phyloP scores from a whole-genome alignment of 1,140 invertebrate species.

The Luehdorfia chinensis region DNA sequence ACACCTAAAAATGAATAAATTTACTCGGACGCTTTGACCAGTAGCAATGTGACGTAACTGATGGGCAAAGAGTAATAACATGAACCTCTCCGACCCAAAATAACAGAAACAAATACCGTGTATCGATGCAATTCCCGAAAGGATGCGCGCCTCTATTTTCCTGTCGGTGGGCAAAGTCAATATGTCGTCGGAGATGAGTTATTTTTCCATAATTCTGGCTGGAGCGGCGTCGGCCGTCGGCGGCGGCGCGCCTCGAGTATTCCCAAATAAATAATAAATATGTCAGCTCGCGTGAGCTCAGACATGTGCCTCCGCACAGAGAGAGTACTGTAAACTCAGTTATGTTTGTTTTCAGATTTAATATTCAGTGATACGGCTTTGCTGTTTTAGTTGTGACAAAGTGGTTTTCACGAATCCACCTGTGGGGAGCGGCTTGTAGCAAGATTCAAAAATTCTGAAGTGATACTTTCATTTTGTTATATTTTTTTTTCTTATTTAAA shows the following conservation, averaged over 20 bases:
- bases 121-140: slow-evolving; percentile 63
- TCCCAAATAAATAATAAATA: slow-evolving; percentile 77
- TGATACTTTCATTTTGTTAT: no score
- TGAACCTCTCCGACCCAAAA: slow-evolving; percentile 22
- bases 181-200: slow-evolving; percentile 71
- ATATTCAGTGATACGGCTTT: slow-evolving; percentile 43
- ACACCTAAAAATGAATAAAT: no score
- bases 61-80: slow-evolving; percentile 26
- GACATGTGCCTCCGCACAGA: slow-evolving; percentile 27
- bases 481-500: no score
- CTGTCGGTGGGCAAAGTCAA: slow-evolving; percentile 57
- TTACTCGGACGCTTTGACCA: no score
- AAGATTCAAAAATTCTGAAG: no score
- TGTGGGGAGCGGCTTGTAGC: not conserved
- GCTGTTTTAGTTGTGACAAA: slow-evolving; percentile 22
- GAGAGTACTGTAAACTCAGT: slow-evolving; percentile 30
- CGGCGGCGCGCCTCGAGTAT: slow-evolving; percentile 47
- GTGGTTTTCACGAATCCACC: slow-evolving; percentile 4
- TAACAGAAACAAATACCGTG: slow-evolving; percentile 27
- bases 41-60: no score
- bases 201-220: slow-evolving; percentile 69
- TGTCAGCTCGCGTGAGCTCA: slow-evolving; percentile 37
- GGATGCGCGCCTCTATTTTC: slow-evolving; percentile 52
- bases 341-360: slow-evolving; percentile 47
- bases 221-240: slow-evolving; percentile 27